Evolutionary conservation across 2,797 vertebrate species (phyloP).

Genomic region (Sparus aurata): DNA sequence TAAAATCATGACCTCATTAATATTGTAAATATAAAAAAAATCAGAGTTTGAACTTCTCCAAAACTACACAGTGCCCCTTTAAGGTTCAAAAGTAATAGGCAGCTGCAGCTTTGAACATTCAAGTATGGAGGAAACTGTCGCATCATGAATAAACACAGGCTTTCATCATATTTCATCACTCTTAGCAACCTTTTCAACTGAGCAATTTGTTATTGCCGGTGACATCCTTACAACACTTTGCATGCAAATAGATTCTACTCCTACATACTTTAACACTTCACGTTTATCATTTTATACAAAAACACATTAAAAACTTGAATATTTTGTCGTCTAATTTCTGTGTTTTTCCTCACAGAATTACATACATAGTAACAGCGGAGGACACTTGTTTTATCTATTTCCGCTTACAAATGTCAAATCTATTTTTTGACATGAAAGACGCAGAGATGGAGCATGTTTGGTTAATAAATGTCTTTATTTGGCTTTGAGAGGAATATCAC

Average conservation of each 20-base stretch:
- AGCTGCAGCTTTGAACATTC: neutral
- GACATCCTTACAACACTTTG: neutral
- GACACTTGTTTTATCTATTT: neutral
- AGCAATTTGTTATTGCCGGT: neutral
- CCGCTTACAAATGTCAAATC: neutral
- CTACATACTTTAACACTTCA: neutral
- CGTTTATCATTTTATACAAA: neutral
- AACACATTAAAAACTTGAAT: neutral
- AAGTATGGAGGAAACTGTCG: neutral
- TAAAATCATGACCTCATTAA: too few species aligned
- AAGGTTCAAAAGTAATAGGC: neutral
- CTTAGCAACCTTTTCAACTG: neutral
- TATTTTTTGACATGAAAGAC: constrained; percentile 10
- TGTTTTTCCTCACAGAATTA: too few species aligned
- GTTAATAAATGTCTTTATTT: constrained; percentile 91
- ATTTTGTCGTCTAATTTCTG: neutral
- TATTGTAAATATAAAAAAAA: too few species aligned
- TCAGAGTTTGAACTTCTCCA: too few species aligned
- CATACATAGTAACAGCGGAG: neutral
- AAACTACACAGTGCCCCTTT: too few species aligned
- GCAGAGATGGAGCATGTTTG: constrained; percentile 57
- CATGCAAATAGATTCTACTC: neutral
- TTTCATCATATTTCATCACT: constrained; percentile 8
- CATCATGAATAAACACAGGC: neutral
- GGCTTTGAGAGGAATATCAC: constrained; percentile 85